Conservation (phyloP, 1,140 invertebrate genomes). For the Trachymyrmex septentrionalis region DNA sequence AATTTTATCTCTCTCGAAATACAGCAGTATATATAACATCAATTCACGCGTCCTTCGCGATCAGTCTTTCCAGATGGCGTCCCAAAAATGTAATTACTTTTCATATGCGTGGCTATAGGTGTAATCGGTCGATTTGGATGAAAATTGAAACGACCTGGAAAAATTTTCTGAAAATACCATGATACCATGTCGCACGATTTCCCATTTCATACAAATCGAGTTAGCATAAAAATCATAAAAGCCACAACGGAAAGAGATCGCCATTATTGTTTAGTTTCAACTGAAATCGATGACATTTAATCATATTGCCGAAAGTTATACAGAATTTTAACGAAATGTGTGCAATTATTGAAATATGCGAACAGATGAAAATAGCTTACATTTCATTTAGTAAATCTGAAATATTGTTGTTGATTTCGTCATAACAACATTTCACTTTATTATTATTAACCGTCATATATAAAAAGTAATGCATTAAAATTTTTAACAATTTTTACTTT, state of each 20-base stretch:
- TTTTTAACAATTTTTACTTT: slow-evolving; percentile 9
- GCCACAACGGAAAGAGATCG: not conserved
- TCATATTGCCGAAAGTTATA: slow-evolving; percentile 25
- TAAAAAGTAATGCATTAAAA: not conserved
- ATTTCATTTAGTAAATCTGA: slow-evolving; percentile 13
- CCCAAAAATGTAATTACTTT: slow-evolving; percentile 59
- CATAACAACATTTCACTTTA: slow-evolving; percentile 21
- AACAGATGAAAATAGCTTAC: slow-evolving; percentile 17
- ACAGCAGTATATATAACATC: not conserved
- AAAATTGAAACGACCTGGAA: slow-evolving; percentile 54
- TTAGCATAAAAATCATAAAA: slow-evolving; percentile 42
- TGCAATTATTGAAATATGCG: slow-evolving; percentile 26
- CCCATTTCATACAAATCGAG: slow-evolving; percentile 28
- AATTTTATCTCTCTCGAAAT: slow-evolving; percentile 44
- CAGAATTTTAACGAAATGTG: slow-evolving; percentile 38
- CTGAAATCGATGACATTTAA: slow-evolving; percentile 32
- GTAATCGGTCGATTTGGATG: slow-evolving; percentile 55
- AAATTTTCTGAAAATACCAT: slow-evolving; percentile 14
- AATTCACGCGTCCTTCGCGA: slow-evolving; percentile 10
- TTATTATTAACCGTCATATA: not conserved
- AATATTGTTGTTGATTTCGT: not conserved
- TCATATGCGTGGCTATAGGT: slow-evolving; percentile 33
- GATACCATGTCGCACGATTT: not conserved
- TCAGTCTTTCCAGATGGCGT: slow-evolving; percentile 47
- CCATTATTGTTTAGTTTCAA: slow-evolving; percentile 16